A percentile compares a stretch with the other conserved stretches of the same genome.
These are phyloP conservation scores for Zygogramma bicolorata DNA, from an alignment of 2,888 invertebrate genomes.

Conservation along the genomic window DNA sequence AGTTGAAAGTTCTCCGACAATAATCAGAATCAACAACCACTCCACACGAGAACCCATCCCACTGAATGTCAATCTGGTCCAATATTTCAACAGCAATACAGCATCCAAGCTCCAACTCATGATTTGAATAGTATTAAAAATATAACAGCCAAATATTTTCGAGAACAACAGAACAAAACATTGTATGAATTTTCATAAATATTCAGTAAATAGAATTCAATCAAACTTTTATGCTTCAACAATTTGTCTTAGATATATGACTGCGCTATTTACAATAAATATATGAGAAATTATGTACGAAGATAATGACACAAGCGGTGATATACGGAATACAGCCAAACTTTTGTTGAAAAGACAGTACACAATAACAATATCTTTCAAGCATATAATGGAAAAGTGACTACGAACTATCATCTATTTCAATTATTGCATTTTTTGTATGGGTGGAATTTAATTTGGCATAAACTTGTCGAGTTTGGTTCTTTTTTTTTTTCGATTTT, in stretches of 20 bases:
- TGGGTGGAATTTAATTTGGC: not conserved
- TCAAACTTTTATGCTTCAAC: not conserved
- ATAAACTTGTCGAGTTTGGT: not conserved
- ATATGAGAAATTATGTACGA: not conserved
- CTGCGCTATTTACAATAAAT: not conserved
- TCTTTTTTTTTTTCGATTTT: too few species aligned
- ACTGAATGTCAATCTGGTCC: not conserved
- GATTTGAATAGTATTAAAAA: not conserved
- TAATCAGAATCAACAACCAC: not conserved
- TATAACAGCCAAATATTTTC: not conserved
- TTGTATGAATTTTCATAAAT: not conserved
- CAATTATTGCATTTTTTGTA: not conserved
- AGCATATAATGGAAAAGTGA: not conserved
- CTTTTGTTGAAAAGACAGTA: not conserved
- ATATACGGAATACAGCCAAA: not conserved
- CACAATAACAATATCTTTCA: not conserved
- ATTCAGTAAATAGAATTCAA: not conserved
- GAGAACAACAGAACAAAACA: not conserved
- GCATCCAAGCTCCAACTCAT: not conserved
- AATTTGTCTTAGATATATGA: not conserved
- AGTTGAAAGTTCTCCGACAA: too few species aligned
- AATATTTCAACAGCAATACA: not conserved
- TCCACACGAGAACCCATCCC: not conserved
- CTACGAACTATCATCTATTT: not conserved
- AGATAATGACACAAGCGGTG: constrained; percentile 6